phyloP scores from a whole-genome alignment of 2,113 vertebrate species.

The Ceyx margarethae region DNA sequence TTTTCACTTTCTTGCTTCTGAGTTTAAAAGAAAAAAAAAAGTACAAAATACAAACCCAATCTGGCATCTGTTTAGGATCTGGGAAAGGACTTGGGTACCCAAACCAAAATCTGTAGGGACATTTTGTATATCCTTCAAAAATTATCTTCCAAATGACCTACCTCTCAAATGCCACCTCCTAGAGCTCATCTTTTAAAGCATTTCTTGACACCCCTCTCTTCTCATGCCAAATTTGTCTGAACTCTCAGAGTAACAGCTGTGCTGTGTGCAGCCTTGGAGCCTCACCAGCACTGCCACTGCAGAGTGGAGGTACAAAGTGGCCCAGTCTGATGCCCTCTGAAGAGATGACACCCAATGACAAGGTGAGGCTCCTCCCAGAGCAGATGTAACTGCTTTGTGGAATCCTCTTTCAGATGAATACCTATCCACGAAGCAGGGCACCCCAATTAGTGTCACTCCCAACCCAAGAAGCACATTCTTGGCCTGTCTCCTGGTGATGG shows the following conservation, averaged over 20 bases:
- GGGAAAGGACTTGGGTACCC: neutral
- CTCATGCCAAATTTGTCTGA: neutral
- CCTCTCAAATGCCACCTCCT: neutral
- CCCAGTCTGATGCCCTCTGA: neutral
- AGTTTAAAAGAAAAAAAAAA: neutral
- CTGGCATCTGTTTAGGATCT: neutral
- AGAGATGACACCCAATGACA: neutral
- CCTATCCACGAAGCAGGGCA: neutral
- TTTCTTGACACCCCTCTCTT: neutral
- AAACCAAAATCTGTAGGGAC: neutral
- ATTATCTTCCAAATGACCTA: neutral
- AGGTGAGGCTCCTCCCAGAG: neutral
- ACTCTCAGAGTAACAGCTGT: accelerated
- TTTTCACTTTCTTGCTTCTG: neutral
- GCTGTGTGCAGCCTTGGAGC: neutral
- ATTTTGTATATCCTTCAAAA: neutral
- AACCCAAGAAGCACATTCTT: neutral
- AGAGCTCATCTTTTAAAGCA: neutral
- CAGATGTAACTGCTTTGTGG: neutral
- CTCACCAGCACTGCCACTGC: accelerated
- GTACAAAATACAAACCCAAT: neutral
- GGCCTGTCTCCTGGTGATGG: neutral
- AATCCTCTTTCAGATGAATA: neutral
- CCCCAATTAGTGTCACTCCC: neutral
- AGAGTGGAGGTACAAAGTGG: neutral